Conservation (phyloP, 2,797 vertebrate species). For the Percopsis omiscomaycus region DNA sequence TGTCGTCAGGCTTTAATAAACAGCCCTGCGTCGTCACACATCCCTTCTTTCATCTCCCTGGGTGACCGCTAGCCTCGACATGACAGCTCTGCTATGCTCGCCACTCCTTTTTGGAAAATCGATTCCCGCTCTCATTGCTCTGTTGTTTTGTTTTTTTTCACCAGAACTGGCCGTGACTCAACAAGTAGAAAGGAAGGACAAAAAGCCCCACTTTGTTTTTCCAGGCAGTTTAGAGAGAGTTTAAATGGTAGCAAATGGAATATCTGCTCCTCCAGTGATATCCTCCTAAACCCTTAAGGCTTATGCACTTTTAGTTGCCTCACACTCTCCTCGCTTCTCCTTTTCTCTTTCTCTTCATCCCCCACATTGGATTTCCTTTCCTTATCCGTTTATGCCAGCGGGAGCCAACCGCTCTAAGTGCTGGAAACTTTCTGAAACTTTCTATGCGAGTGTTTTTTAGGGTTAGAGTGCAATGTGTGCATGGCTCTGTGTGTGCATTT, state of each 20-base stretch:
- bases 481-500: background rate
- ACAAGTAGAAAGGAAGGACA: slow-evolving; percentile 22
- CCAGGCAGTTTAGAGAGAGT: slow-evolving; percentile 46
- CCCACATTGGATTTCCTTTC: slow-evolving; percentile 65
- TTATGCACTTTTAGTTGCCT: slow-evolving; percentile 46
- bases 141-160: slow-evolving; percentile 25
- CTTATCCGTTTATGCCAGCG: slow-evolving; percentile 51
- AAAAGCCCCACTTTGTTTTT: slow-evolving; percentile 43
- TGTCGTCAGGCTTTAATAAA: slow-evolving; percentile 57
- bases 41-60: slow-evolving; percentile 63
- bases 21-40: slow-evolving; percentile 51
- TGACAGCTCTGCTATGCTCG: slow-evolving; percentile 46
- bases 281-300: slow-evolving; percentile 54
- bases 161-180: slow-evolving; percentile 36
- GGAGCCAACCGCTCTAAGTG: slow-evolving; percentile 56
- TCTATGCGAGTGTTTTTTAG: slow-evolving; percentile 13
- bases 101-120: slow-evolving; percentile 46
- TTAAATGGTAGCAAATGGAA: slow-evolving; percentile 60
- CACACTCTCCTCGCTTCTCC: slow-evolving; percentile 26
- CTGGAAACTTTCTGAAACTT: slow-evolving; percentile 57
- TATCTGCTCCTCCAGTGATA: slow-evolving; percentile 55
- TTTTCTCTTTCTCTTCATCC: slow-evolving; percentile 29
- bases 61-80: slow-evolving; percentile 44
- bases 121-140: slow-evolving; percentile 40
- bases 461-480: background rate